These are phyloP conservation scores for Hyaena hyaena DNA, from an alignment of 2,113 vertebrate genomes.

Conservation along the genomic window DNA sequence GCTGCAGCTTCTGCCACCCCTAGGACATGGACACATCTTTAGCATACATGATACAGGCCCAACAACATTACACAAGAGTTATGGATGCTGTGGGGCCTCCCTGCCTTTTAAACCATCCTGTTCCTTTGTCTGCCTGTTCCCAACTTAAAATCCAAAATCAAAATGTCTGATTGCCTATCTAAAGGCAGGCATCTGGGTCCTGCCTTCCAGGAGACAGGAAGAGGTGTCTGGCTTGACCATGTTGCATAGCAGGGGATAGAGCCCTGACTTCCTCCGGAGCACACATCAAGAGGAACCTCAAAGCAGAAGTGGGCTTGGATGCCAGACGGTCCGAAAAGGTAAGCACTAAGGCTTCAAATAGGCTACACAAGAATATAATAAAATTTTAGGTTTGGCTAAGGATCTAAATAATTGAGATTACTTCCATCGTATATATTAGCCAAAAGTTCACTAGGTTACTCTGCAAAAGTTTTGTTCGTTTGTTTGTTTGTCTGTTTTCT, in stretches of 20 bases:
- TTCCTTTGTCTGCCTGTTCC: neutral
- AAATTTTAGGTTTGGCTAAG: neutral
- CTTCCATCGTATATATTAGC: neutral
- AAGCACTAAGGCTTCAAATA: neutral
- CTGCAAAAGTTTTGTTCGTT: neutral
- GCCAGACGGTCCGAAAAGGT: neutral
- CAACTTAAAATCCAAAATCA: neutral
- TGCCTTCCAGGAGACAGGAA: neutral
- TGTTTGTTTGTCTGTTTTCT: neutral
- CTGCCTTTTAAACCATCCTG: neutral
- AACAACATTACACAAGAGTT: rapidly evolving
- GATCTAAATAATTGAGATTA: neutral
- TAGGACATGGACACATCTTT: neutral
- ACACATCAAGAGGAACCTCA: neutral
- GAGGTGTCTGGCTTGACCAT: neutral
- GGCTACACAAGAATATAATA: neutral
- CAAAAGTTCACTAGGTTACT: neutral
- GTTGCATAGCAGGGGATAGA: neutral
- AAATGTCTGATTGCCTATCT: neutral
- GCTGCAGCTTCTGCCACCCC: neutral
- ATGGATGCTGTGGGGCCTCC: rapidly evolving
- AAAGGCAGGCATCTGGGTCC: neutral
- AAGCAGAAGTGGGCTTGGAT: neutral
- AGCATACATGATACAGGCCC: too few relatives aligned
- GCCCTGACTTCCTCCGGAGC: neutral